Base-by-base conservation (phyloP, 2,797 vertebrate species). In the Mycteria americana region DNA sequence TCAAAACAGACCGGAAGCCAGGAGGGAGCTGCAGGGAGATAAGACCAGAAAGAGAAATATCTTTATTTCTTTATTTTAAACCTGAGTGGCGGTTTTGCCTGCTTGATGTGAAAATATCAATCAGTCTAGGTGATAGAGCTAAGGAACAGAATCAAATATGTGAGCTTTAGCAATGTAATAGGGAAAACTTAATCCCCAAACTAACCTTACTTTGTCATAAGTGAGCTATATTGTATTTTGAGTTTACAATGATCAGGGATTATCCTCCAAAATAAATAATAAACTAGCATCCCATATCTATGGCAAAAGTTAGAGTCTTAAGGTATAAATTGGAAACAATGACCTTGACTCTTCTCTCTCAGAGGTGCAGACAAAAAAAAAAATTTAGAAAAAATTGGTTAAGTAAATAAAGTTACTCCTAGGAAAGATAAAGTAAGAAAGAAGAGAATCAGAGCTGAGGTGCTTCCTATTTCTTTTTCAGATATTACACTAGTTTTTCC, bases 51-150 rank as follows among this genome's bases (percentile, higher is more conserved):
- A 67, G 13, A 76, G 64, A 93, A 88, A 60, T 92, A 65, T 89
- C 67, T 88, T 79, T 73, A 84, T 86, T 91, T 96, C 48, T 85
- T 85, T 94, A 84, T 95, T 95, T 92, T 79, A 91, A 95, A 94
- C n/a, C 72, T 54, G 67, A 96, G 48, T 80, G 80, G n/a, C 70
- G 89, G 63, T 92, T 92, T 76, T 10, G 2, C 94, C 35, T 76
- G 31, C 56, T 60, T 76, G 48, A 89, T 56, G 63, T 93, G n/a
- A 77, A 91, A 94, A 92, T 78, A 91, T 45, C 89, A 70, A 24
- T 84, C 84, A 65, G 50, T 56, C 43, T 45, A 50, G 18, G 27
- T 35, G 86, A 93, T 13, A 89, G 43, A 96, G 51, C 48, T 70
- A 48, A 82, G 74, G 33, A 86, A 50, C 22, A 89, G 70, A 95